These are phyloP conservation scores for Stictocephala bisonia DNA, from an alignment of 2,888 invertebrate species.

Conservation along the genomic window DNA sequence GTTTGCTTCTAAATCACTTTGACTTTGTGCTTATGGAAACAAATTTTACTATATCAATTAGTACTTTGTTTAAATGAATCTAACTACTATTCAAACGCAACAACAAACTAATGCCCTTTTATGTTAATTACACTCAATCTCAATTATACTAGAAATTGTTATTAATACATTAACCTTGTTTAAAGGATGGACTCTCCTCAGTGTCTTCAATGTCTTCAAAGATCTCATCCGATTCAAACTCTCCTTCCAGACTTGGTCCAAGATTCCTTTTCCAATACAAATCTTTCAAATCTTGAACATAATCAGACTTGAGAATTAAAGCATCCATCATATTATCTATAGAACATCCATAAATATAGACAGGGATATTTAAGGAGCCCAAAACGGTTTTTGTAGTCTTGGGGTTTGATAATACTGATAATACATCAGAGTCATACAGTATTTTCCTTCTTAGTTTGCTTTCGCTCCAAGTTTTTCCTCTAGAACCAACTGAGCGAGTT, in stretches of 20 bases:
- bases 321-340: conserved; percentile 70
- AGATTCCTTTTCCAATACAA: conserved; percentile 69
- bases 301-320: conserved; percentile 65
- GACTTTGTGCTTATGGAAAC: too few species aligned
- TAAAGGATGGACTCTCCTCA: too few species aligned
- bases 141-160: too few species aligned
- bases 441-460: conserved; percentile 49
- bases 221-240: conserved; percentile 60
- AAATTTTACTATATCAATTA: too few species aligned
- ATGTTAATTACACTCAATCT: too few species aligned
- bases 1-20: too few species aligned
- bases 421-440: conserved; percentile 47
- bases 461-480: conserved; percentile 51
- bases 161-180: too few species aligned
- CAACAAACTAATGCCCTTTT: too few species aligned
- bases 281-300: conserved; percentile 64
- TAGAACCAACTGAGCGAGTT: conserved; percentile 59
- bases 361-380: conserved; percentile 67
- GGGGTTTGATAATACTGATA: conserved; percentile 26
- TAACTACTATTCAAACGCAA: too few species aligned
- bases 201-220: neutral
- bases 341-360: conserved; percentile 78
- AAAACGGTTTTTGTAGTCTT: conserved; percentile 44
- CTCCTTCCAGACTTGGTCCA: conserved; percentile 61
- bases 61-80: too few species aligned